Base-by-base conservation (phyloP, 2,888 invertebrate genomes). In the Torymus aiolomorphi region DNA sequence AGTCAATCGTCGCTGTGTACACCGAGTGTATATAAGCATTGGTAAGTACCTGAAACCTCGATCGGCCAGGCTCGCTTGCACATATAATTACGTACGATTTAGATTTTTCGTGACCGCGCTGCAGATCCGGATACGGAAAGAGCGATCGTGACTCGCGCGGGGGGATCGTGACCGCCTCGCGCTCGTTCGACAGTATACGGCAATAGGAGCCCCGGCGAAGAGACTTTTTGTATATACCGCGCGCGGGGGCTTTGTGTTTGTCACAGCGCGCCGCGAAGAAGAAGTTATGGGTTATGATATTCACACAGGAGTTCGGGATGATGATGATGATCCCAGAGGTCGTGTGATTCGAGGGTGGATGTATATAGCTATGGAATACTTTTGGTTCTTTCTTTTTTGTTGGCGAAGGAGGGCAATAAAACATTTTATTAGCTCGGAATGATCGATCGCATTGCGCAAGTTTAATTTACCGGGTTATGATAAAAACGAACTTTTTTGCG, bases 111-210 rank as follows among this genome's bases (percentile, higher is more conserved):
- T 82, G 82, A 82, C 82, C 74, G 69, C 24, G 24, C 24, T 2
- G 24, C 63, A 75, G 76, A 80, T 82, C 82, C 82, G 82, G 82
- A 82, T 82, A 82, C 82, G 82, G 82, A 82, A 82, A 82, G 81
- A 74, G 56, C n/a, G 61, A 76, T 79, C 81, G 78, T 81, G 81
- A 81, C 80, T 24, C 59, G 42, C 65, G 52, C 49, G 49, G 31
- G 16, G 67, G 63, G 73, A 63, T 77, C 80, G 80, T 77, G 80
- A 77, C 80, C 72, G 66, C 66, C 70, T 13, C 66, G 66, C 59
- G 69, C 69, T 78, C 74, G 63, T 65, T 70, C 70, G 79, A 70
- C 79, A 72, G 66, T 49, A 72, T 76, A 24, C 71, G 72, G 72
- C 67, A 80, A 80, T 76, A 76, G 67, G 80, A 76, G 42, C n/a